Evolutionary conservation across 2,797 vertebrate species (phyloP).

Genomic region (Merluccius polli): DNA sequence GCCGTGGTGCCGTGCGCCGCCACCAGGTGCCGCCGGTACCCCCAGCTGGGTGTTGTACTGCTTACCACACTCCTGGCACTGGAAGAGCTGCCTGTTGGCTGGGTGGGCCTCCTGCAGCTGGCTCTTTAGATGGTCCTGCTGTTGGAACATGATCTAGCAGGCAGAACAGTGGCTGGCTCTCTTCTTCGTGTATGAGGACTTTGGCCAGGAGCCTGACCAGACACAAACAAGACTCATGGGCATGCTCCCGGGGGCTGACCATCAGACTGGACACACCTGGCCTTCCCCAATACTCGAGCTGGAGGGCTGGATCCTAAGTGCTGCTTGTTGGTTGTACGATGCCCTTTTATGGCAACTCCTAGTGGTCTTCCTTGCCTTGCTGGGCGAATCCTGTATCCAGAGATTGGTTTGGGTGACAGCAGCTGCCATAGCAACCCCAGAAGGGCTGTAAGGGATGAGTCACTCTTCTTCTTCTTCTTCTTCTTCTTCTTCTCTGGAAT

Average conservation of each 20-base stretch:
- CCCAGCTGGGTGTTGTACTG: constrained; percentile 96
- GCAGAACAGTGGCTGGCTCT: constrained; percentile 73
- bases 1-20: constrained; percentile 80
- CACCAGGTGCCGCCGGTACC: constrained; percentile 86
- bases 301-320: constrained; percentile 48
- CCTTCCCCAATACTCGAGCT: constrained; percentile 45
- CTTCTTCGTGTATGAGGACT: constrained; percentile 79
- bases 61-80: constrained; percentile 93
- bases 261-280: constrained; percentile 43
- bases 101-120: constrained; percentile 69
- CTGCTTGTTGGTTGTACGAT: constrained; percentile 45
- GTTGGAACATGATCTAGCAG: constrained; percentile 93
- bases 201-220: constrained; percentile 81
- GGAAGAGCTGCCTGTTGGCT: constrained; percentile 86
- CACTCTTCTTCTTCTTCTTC: no score
- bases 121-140: constrained; percentile 90
- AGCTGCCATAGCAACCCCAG: constrained; percentile 90
- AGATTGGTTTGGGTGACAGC: constrained; percentile 81
- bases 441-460: constrained; percentile 61
- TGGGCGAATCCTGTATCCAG: constrained; percentile 84
- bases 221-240: constrained; percentile 60
- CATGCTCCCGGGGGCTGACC: constrained; percentile 45
- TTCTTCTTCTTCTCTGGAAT: constrained; percentile 46
- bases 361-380: constrained; percentile 68
- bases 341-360: constrained; percentile 52